Evolutionary conservation across 2,113 vertebrate genomes (phyloP).

Genomic region (Ammospiza nelsoni): DNA sequence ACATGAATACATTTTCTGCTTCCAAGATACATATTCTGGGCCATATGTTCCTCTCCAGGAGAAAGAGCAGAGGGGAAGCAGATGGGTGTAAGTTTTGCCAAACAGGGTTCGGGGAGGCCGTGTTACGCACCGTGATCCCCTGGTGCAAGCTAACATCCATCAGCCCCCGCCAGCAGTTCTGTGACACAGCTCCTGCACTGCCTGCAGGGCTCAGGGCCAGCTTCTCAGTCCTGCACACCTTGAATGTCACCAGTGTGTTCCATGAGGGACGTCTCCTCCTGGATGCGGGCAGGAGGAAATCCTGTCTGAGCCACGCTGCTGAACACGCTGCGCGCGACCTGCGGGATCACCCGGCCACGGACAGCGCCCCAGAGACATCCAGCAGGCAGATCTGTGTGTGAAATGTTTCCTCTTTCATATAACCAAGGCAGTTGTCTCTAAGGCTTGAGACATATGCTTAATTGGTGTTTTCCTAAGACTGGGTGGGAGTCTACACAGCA

Average conservation of each 20-base stretch:
- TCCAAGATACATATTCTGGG: not conserved
- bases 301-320: not conserved
- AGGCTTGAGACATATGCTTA: not conserved
- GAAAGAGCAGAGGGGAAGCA: constrained; percentile 54
- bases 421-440: not conserved
- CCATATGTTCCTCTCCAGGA: constrained; percentile 49
- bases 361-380: not conserved
- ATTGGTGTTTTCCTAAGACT: not conserved
- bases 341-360: fast-evolving
- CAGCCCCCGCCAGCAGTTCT: not conserved
- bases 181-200: constrained; percentile 6
- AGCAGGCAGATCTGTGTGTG: not conserved
- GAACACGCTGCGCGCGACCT: fast-evolving
- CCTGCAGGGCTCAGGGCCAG: not conserved
- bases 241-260: not conserved
- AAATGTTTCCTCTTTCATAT: not conserved
- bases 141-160: not conserved
- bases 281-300: fast-evolving
- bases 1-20: constrained; percentile 1
- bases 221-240: not conserved
- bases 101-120: not conserved
- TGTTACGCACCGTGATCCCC: not conserved
- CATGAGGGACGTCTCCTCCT: not conserved
- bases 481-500: not conserved
- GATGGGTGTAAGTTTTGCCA: constrained; percentile 24